Base-by-base conservation (phyloP, 2,888 invertebrate genomes). In the Phalera bucephala region DNA sequence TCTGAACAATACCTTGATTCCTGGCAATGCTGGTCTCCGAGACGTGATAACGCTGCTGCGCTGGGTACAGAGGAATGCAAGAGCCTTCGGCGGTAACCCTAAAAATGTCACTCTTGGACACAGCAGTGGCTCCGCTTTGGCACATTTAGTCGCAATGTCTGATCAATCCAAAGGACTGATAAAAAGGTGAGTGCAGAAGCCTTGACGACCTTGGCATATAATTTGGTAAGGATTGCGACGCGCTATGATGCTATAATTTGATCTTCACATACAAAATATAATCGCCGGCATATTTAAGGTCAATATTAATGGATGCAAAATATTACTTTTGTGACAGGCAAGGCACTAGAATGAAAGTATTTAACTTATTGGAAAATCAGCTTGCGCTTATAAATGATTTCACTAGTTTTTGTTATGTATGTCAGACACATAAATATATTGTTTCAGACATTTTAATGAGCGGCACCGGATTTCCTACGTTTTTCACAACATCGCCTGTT, bases 21-120 rank as follows among this genome's bases (percentile, higher is more conserved):
- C 77, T 2, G 76, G 74, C 7, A 77, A 77, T 40, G 48, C 47
- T 10, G 72, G 65, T 9, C 53, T 73, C 7, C 56, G 72, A 1
- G 72, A 72, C 40, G 43, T 50, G 28, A 45, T 68, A 23, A 53
- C 57, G 3, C 37, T 62, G 1, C 43, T 72, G 25, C 58, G 52
- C n/a, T 73, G 72, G 72, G 52, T 73, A 28, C 54, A 54, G 45
- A 53, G 31, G 8, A 70, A 72, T 41, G 64, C 63, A 0, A 20
- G 33, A 0, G 40, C 41, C 7, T 72, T 72, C 23, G 66, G 71
- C 2, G 66, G 72, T 8, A 42, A 68, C 45, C 52, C 64, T 6
- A 2, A 50, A 12, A 44, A 52, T 14, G 61, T 65, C n/a, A 68
- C 67, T 3, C 8, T 72, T 2, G 57, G 48, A 9, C 70, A 71